Evolutionary conservation across 2,888 invertebrate species (phyloP).

Genomic region (Oligia fasciuncula): DNA sequence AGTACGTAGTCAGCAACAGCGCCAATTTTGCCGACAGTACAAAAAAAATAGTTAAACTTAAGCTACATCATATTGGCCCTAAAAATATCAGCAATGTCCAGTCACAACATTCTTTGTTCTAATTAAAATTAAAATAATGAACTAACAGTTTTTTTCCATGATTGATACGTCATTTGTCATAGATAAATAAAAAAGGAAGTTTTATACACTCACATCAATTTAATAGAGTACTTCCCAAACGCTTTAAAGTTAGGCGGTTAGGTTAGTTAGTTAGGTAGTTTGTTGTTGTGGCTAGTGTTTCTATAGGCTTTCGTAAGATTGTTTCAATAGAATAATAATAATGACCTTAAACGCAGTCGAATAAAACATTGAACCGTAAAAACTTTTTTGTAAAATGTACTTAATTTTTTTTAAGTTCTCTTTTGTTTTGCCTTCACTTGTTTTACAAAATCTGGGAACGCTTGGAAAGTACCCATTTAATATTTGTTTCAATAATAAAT

Average conservation of each 20-base stretch:
- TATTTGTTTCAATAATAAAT: slow-evolving; percentile 11
- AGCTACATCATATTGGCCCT: slow-evolving; percentile 35
- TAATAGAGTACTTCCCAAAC: neutral
- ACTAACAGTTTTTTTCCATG: slow-evolving; percentile 23
- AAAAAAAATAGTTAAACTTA: slow-evolving; percentile 40
- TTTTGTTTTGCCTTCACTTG: neutral
- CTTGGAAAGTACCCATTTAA: neutral
- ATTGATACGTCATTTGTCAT: slow-evolving; percentile 49
- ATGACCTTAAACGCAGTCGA: neutral
- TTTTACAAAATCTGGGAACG: neutral
- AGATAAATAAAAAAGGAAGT: slow-evolving; percentile 2
- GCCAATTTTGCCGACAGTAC: slow-evolving; percentile 32
- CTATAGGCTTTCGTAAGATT: neutral
- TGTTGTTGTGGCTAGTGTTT: no score
- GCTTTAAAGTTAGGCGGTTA: no score
- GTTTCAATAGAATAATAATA: neutral
- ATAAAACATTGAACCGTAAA: neutral
- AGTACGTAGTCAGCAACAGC: slow-evolving; percentile 31
- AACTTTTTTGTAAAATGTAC: neutral
- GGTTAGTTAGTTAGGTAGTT: no score
- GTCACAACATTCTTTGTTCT: slow-evolving; percentile 52
- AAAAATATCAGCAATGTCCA: slow-evolving; percentile 54
- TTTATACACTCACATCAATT: slow-evolving; percentile 13
- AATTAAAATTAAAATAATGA: slow-evolving; percentile 49
- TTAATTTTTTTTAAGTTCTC: neutral